Evolutionary conservation across 2,113 vertebrate species (phyloP).

Genomic region (Ophiodon elongatus): DNA sequence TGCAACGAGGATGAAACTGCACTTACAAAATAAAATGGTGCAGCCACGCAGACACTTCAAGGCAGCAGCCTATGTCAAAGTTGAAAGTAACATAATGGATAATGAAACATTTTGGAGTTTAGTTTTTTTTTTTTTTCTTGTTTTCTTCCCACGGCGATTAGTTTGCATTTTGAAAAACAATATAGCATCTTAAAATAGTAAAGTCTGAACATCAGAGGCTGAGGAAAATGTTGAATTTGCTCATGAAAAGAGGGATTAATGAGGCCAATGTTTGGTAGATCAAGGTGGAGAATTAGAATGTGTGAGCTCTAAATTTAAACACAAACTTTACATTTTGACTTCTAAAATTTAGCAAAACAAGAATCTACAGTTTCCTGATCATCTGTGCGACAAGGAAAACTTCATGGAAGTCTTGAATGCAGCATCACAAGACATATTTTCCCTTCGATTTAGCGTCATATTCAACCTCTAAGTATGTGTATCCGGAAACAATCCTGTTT

Average conservation of each 20-base stretch:
- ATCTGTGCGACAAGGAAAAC: background rate
- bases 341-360: constrained; percentile 2
- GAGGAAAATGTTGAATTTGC: background rate
- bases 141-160: background rate
- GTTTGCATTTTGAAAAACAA: constrained; percentile 2
- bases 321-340: background rate
- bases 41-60: constrained; percentile 34
- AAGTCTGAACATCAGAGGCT: background rate
- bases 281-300: background rate
- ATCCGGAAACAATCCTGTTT: background rate
- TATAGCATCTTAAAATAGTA: background rate
- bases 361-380: background rate
- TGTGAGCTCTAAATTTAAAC: background rate
- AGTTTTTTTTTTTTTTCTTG: background rate
- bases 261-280: background rate
- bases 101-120: background rate
- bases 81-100: constrained; percentile 7
- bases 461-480: background rate
- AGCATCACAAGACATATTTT: background rate
- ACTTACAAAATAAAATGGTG: constrained; percentile 33
- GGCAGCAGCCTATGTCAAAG: constrained; percentile 3
- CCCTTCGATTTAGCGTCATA: background rate
- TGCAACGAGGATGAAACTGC: constrained; percentile 67
- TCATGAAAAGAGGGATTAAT: background rate
- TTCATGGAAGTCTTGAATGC: background rate